Evolutionary conservation across 2,888 invertebrate genomes (phyloP).

Genomic region (Apamea crenata): DNA sequence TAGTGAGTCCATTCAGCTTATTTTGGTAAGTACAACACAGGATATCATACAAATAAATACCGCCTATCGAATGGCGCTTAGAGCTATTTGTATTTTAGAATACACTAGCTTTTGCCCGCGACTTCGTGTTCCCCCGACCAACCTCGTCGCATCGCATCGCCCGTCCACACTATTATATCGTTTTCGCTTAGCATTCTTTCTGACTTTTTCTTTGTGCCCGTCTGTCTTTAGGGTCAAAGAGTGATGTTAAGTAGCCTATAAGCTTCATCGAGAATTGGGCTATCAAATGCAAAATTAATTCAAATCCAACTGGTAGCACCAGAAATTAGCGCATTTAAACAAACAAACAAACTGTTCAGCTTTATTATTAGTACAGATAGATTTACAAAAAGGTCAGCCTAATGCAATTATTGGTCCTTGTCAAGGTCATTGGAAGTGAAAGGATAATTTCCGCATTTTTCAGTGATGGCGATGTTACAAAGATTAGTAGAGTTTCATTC

Average conservation of each 20-base stretch:
- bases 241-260: neutral
- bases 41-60: conserved; percentile 1
- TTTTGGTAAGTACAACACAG: neutral
- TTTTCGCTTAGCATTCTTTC: no score
- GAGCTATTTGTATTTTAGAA: neutral
- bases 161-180: no score
- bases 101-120: no score
- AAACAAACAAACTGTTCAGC: no score
- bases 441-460: conserved; percentile 43
- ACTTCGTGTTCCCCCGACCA: no score
- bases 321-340: neutral
- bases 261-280: neutral
- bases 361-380: no score
- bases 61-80: neutral
- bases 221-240: no score
- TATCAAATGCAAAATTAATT: neutral
- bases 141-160: no score
- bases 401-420: conserved; percentile 24
- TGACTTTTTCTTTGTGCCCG: neutral
- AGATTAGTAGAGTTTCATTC: conserved; percentile 36
- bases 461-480: conserved; percentile 25
- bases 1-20: neutral
- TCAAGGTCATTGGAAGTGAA: conserved; percentile 24
- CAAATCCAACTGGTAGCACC: neutral
- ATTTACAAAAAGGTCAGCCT: neutral